Percentiles rank a stretch among this genome's conserved stretches.
Conservation (phyloP, 1,140 invertebrate species). For the Trachymyrmex septentrionalis region DNA sequence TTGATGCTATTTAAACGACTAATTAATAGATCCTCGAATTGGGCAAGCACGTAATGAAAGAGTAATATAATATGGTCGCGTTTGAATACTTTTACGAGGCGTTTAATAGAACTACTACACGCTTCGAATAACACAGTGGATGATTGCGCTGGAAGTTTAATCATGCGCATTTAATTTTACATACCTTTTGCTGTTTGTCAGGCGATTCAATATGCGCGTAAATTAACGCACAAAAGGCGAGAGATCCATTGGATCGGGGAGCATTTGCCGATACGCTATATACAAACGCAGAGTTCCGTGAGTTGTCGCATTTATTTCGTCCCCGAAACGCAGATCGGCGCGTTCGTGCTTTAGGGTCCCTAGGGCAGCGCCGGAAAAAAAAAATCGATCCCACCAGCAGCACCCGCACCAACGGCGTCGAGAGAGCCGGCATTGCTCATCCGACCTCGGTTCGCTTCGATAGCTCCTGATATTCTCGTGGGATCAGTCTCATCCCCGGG, state of each 20-base stretch:
- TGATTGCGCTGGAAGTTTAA: conserved; percentile 10
- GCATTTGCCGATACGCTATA: not conserved
- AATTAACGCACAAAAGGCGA: conserved; percentile 11
- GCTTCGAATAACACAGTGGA: not conserved
- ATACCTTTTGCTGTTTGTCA: conserved; percentile 27
- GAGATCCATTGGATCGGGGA: conserved; percentile 3
- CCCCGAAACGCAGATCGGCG: conserved; percentile 24
- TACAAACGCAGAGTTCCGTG: conserved; percentile 56
- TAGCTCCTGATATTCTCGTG: conserved; percentile 72
- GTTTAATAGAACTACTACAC: conserved; percentile 5
- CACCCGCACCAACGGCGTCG: conserved; percentile 42
- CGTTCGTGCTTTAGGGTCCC: conserved; percentile 63
- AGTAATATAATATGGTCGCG: conserved; percentile 20
- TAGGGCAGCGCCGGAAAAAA: conserved; percentile 63
- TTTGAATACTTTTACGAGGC: conserved; percentile 4
- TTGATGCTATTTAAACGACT: conserved; percentile 22
- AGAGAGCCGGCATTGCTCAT: conserved; percentile 55
- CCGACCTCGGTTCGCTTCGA: conserved; percentile 68
- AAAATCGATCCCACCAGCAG: conserved; percentile 70
- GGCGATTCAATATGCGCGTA: conserved; percentile 4
- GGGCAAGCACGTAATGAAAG: not conserved
- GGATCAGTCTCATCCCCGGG: conserved; percentile 66
- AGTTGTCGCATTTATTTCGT: conserved; percentile 69
- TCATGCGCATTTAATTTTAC: conserved; percentile 23
- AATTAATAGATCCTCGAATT: conserved; percentile 30